These are phyloP conservation scores for Athene noctua DNA, from an alignment of 2,113 vertebrate species.

Conservation along the genomic window DNA sequence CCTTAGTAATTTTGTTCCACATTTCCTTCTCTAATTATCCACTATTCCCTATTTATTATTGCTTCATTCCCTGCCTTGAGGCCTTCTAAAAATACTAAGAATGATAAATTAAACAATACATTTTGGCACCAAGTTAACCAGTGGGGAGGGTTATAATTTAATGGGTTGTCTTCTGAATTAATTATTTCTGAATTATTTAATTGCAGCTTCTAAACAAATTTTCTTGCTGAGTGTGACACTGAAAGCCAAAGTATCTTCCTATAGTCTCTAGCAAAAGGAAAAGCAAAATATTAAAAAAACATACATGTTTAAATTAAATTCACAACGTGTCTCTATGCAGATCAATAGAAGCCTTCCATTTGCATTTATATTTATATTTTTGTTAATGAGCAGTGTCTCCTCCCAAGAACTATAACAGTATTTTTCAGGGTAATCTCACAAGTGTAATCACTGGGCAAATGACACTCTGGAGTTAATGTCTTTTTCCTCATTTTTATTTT, in stretches of 20 bases:
- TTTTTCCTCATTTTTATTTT: not conserved
- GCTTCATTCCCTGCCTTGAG: constrained; percentile 80
- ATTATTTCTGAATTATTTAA: constrained; percentile 84
- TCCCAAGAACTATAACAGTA: not conserved
- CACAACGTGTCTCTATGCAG: not conserved
- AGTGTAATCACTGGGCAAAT: constrained; percentile 5
- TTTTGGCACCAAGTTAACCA: constrained; percentile 79
- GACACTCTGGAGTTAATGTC: not conserved
- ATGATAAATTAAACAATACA: constrained; percentile 85
- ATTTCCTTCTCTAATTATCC: constrained; percentile 83
- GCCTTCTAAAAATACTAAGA: constrained; percentile 82
- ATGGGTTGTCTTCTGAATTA: constrained; percentile 82
- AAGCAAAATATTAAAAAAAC: not conserved
- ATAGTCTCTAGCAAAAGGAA: not conserved
- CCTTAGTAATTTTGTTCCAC: constrained; percentile 84
- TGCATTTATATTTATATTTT: constrained; percentile 51
- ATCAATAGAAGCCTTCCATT: not conserved
- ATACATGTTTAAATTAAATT: constrained; percentile 18
- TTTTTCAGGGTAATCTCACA: constrained; percentile 21
- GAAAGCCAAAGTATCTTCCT: constrained; percentile 22
- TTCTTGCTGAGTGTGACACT: constrained; percentile 55
- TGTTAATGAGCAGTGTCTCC: not conserved
- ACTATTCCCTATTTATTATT: constrained; percentile 85
- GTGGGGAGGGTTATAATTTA: constrained; percentile 81
- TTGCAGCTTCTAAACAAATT: constrained; percentile 77